Evolutionary conservation across 2,113 vertebrate genomes (phyloP).

Genomic region (Chitala chitala): DNA sequence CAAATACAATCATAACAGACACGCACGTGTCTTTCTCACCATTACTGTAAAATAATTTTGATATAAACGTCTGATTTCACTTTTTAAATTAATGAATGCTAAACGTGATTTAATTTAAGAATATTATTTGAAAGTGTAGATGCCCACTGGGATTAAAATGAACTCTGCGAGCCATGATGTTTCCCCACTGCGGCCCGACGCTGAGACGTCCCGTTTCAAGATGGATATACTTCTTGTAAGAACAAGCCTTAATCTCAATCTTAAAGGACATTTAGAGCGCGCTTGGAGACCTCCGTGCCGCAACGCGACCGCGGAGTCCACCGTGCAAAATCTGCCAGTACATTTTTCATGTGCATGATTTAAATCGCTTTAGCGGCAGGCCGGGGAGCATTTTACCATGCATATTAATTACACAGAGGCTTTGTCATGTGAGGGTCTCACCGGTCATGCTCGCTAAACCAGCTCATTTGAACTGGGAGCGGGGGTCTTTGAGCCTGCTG

Average conservation of each 20-base stretch:
- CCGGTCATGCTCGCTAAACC: conserved; percentile 81
- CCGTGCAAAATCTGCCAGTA: conserved; percentile 89
- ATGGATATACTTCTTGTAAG: conserved; percentile 98
- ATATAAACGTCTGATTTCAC: conserved; percentile 67
- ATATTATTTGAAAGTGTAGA: conserved; percentile 99
- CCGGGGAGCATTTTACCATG: conserved; percentile 88
- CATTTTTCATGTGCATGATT: conserved; percentile 86
- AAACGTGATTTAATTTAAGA: conserved; percentile 98
- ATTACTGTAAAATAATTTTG: conserved; percentile 47
- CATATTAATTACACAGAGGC: conserved; percentile 95
- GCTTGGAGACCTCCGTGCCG: conserved; percentile 82
- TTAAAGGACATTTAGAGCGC: conserved; percentile 91
- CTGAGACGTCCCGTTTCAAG: conserved; percentile 93
- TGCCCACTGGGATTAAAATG: conserved; percentile 99
- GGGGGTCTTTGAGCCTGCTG: conserved; percentile 74
- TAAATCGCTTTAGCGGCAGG: conserved; percentile 82
- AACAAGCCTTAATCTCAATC: conserved; percentile 93
- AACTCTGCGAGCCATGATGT: conserved; percentile 86
- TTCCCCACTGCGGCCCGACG: conserved; percentile 89
- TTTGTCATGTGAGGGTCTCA: conserved; percentile 77
- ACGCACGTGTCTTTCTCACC: conserved; percentile 30
- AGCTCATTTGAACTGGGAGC: conserved; percentile 77
- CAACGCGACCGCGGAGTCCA: conserved; percentile 87
- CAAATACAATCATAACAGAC: conserved; percentile 35
- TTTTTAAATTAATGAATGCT: conserved; percentile 99